Percentiles rank a stretch among this genome's conserved stretches.
Evolutionary conservation across 2,888 invertebrate genomes (phyloP).

Genomic region (Thymelicus sylvestris): DNA sequence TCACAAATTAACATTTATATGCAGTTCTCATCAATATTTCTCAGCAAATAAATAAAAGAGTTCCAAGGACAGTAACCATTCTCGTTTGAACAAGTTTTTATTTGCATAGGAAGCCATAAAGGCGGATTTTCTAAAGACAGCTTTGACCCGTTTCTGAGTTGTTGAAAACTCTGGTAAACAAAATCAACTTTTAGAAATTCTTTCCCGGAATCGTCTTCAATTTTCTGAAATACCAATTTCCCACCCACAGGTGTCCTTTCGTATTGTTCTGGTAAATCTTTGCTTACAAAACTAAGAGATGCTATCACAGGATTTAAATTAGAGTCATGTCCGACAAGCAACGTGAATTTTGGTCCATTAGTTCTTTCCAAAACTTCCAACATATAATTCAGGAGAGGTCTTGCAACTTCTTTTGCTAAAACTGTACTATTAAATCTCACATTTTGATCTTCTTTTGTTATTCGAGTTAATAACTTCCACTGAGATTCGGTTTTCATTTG

Average conservation of each 20-base stretch:
- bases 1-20: too few species aligned
- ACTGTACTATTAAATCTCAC: constrained; percentile 60
- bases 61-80: constrained; percentile 63
- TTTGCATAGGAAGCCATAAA: constrained; percentile 51
- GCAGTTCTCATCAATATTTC: background rate
- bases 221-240: constrained; percentile 71
- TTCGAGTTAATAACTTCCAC: constrained; percentile 57
- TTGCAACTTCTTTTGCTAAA: constrained; percentile 55
- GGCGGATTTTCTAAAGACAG: constrained; percentile 57
- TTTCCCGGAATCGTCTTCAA: constrained; percentile 52
- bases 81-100: constrained; percentile 54
- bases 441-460: constrained; percentile 58
- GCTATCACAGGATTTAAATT: constrained; percentile 60
- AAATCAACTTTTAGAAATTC: constrained; percentile 62
- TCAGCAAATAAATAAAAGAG: constrained; percentile 46
- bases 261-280: constrained; percentile 55
- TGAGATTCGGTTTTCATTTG: constrained; percentile 53
- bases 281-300: constrained; percentile 57
- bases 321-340: constrained; percentile 70
- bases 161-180: constrained; percentile 58
- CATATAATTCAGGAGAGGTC: constrained; percentile 59
- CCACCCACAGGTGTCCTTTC: constrained; percentile 70
- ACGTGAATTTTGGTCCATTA: constrained; percentile 52
- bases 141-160: constrained; percentile 54
- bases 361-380: constrained; percentile 46